Evolutionary conservation across 1,140 invertebrate species (phyloP).

Genomic region (Drosophila varians): DNA sequence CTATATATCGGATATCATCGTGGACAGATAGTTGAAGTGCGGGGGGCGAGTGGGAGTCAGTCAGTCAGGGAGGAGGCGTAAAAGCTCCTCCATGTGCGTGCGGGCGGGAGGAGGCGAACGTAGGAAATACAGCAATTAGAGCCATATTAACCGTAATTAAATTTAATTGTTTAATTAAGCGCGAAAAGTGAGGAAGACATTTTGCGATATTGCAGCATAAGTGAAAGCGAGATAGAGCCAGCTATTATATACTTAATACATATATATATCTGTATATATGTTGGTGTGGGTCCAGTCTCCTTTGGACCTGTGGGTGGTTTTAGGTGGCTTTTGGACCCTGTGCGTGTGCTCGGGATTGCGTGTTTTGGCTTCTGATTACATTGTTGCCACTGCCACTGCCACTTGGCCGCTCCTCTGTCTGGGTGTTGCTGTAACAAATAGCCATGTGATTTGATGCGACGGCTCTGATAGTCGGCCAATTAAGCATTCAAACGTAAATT

Average conservation of each 20-base stretch:
- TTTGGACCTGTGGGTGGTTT: slow-evolving; percentile 25
- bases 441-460: slow-evolving; percentile 80
- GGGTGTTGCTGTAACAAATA: slow-evolving; percentile 78
- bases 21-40: slow-evolving; percentile 27
- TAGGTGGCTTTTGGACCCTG: slow-evolving; percentile 35
- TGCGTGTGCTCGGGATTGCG: slow-evolving; percentile 62
- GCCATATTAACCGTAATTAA: slow-evolving; percentile 84
- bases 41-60: background rate
- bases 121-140: slow-evolving; percentile 84
- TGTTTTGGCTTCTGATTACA: slow-evolving; percentile 51
- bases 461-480: slow-evolving; percentile 75
- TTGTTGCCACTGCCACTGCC: slow-evolving; percentile 29
- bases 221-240: slow-evolving; percentile 7
- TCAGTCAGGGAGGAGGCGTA: background rate
- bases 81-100: slow-evolving; percentile 59
- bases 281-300: slow-evolving; percentile 9
- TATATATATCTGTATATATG: slow-evolving; percentile 16
- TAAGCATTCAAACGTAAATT: slow-evolving; percentile 81
- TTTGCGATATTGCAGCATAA: slow-evolving; percentile 45
- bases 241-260: slow-evolving; percentile 40
- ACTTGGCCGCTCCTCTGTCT: slow-evolving; percentile 7
- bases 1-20: background rate
- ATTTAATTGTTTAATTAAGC: slow-evolving; percentile 84
- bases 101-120: slow-evolving; percentile 51
- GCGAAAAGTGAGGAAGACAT: slow-evolving; percentile 81